phyloP scores from a whole-genome alignment of 1,140 invertebrate species.

The Cyclina sinensis region DNA sequence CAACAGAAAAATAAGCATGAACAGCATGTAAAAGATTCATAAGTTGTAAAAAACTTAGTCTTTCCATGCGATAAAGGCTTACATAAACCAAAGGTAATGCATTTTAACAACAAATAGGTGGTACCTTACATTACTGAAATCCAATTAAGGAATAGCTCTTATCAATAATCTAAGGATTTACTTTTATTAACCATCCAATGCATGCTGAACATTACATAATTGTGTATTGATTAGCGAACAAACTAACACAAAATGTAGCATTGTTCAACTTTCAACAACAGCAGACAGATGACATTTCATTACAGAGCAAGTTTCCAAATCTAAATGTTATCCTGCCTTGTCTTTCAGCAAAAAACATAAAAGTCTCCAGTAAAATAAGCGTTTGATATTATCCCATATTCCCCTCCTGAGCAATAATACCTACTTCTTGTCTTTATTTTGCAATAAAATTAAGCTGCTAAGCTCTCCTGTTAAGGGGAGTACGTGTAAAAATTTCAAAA shows the following conservation, averaged over 20 bases:
- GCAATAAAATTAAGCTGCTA: too few species aligned
- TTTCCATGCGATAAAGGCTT: background rate
- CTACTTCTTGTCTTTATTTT: too few species aligned
- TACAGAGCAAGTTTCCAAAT: background rate
- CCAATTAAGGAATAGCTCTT: background rate
- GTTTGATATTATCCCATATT: too few species aligned
- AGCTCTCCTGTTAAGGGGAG: too few species aligned
- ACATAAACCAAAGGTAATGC: background rate
- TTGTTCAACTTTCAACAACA: background rate
- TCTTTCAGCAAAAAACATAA: too few species aligned
- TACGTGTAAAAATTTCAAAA: too few species aligned
- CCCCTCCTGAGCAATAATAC: too few species aligned
- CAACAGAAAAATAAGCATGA: too few species aligned
- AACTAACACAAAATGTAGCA: background rate
- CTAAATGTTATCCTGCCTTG: background rate
- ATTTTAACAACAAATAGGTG: background rate
- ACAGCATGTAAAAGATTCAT: background rate
- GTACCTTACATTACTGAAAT: background rate
- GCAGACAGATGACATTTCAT: background rate
- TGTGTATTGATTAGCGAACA: background rate
- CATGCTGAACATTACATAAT: background rate
- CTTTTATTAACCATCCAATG: background rate
- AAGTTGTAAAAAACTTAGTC: background rate
- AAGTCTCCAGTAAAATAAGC: too few species aligned
- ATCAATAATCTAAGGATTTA: background rate